Percentiles rank a stretch among this genome's conserved stretches.
Evolutionary conservation across 2,797 vertebrate species (phyloP).

Genomic region (Hyperoplus lanceolatus): DNA sequence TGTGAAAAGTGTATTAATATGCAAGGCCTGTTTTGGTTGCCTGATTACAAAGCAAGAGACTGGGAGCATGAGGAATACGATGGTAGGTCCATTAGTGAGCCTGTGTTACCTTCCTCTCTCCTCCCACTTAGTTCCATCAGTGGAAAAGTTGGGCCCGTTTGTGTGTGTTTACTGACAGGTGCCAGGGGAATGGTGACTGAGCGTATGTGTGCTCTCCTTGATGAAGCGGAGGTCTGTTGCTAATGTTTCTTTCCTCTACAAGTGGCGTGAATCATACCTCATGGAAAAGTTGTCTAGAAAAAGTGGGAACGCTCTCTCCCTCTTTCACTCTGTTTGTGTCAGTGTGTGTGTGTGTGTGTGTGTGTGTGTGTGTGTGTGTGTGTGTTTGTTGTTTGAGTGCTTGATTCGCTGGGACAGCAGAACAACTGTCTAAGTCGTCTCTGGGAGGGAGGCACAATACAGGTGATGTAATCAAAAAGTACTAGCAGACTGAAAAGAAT

Average conservation of each 20-base stretch:
- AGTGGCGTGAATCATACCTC: constrained; percentile 43
- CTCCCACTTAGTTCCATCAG: constrained; percentile 35
- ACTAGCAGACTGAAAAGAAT: not conserved
- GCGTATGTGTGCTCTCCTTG: constrained; percentile 26
- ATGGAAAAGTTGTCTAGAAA: constrained; percentile 56
- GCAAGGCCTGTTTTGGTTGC: constrained; percentile 47
- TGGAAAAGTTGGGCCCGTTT: constrained; percentile 58
- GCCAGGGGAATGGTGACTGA: constrained; percentile 32
- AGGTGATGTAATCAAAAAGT: constrained; percentile 34
- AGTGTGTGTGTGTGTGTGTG: constrained; percentile 13
- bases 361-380: constrained; percentile 18
- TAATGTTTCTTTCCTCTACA: constrained; percentile 27
- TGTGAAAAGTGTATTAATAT: constrained; percentile 49
- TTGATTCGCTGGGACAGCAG: constrained; percentile 32
- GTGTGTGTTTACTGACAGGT: constrained; percentile 49
- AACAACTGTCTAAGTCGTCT: constrained; percentile 23
- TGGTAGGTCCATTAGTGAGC: constrained; percentile 56
- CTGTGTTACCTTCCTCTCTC: constrained; percentile 49
- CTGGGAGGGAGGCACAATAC: constrained; percentile 21
- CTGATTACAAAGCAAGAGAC: constrained; percentile 53
- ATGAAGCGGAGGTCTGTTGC: constrained; percentile 49
- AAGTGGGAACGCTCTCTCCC: not conserved
- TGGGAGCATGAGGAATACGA: constrained; percentile 25
- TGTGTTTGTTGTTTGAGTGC: not conserved
- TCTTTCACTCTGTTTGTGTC: not conserved